Percentiles rank a stretch among this genome's conserved stretches.
Conservation (phyloP, 2,797 vertebrate genomes). For the Rhadinocentrus ornatus region DNA sequence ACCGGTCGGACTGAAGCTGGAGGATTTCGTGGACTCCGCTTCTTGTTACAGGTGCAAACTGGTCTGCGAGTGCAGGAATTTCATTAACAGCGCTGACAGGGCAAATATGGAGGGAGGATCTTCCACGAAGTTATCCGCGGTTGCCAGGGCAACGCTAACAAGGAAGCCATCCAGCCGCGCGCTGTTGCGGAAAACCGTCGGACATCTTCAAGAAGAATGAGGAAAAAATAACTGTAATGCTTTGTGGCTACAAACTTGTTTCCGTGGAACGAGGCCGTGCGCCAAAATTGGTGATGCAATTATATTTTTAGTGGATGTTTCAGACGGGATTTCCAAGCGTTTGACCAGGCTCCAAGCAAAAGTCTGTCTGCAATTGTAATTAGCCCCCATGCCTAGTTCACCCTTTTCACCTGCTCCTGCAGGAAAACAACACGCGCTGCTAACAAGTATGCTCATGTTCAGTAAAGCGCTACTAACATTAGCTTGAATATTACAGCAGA, state of each 20-base stretch:
- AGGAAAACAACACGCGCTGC: not conserved
- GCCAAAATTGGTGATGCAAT: not conserved
- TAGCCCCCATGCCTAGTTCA: not conserved
- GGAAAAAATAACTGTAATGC: constrained; percentile 1
- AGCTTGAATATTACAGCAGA: not conserved
- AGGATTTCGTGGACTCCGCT: not conserved
- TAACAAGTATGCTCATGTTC: not conserved
- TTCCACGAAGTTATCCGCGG: constrained; percentile 21
- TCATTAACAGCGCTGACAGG: constrained; percentile 21
- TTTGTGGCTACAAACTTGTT: no score
- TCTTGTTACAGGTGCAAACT: constrained; percentile 5
- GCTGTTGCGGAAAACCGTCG: not conserved
- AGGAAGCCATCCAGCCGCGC: constrained; percentile 40
- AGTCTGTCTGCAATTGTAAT: not conserved
- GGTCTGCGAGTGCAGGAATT: constrained; percentile 51
- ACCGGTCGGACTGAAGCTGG: constrained; percentile 25
- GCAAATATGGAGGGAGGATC: constrained; percentile 49
- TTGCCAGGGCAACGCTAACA: constrained; percentile 54
- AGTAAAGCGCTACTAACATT: not conserved
- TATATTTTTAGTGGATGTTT: not conserved
- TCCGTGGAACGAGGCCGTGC: no score
- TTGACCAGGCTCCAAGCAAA: not conserved
- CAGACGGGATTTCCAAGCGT: not conserved
- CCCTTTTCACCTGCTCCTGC: not conserved
- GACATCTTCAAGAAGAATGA: not conserved